Evolutionary conservation across 2,797 vertebrate species (phyloP).

Genomic region (Anniella stebbinsi): DNA sequence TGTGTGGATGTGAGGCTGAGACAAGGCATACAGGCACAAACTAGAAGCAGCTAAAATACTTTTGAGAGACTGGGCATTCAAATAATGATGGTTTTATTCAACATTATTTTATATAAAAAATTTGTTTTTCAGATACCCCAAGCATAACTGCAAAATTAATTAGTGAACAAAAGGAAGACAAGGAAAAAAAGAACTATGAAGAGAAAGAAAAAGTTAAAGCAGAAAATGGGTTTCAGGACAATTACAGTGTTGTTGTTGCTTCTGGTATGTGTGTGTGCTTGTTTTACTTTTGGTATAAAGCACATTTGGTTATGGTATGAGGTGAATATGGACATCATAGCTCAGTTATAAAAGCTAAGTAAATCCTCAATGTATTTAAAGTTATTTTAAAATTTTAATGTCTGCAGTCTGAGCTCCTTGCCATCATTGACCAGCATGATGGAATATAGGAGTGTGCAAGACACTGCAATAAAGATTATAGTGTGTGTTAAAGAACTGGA

Average conservation of each 20-base stretch:
- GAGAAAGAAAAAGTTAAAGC: constrained; percentile 99
- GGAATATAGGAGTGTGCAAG: not conserved
- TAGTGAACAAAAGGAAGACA: constrained; percentile 98
- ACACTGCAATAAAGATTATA: not conserved
- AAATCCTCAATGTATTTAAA: not conserved
- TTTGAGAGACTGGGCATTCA: not conserved
- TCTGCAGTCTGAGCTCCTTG: not conserved
- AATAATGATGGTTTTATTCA: not conserved
- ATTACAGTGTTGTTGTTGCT: constrained; percentile 98
- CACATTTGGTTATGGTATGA: not conserved
- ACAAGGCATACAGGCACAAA: not conserved
- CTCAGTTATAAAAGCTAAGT: not conserved
- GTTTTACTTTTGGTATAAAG: not conserved
- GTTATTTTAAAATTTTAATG: not conserved
- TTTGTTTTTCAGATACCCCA: constrained; percentile 88
- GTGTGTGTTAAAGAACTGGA: not conserved
- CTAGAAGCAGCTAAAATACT: constrained; percentile 1
- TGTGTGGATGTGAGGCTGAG: not conserved
- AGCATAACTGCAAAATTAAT: constrained; percentile 99
- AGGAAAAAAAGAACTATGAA: constrained; percentile 99
- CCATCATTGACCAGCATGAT: not conserved
- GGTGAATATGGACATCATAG: not conserved
- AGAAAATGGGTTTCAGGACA: constrained; percentile 98
- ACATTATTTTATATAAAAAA: constrained; percentile 29
- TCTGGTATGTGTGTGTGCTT: constrained; percentile 85